phyloP scores from a whole-genome alignment of 2,797 vertebrate genomes.

The Dipus sagitta region DNA sequence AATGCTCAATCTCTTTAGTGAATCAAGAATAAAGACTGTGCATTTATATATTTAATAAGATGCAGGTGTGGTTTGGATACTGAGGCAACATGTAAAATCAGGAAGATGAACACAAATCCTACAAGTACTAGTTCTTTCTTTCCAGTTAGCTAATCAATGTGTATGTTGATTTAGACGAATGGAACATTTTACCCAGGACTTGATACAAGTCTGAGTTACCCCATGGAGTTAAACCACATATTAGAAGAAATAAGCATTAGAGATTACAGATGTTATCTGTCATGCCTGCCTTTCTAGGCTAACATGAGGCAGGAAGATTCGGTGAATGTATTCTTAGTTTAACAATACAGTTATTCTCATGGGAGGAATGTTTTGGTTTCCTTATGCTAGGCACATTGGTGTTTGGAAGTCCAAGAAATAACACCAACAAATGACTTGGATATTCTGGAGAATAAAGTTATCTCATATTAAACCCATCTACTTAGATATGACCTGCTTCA shows the following conservation, averaged over 20 bases:
- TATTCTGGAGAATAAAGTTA: slow-evolving; percentile 20
- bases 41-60: not conserved
- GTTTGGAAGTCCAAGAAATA: not conserved
- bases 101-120: not conserved
- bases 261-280: not conserved
- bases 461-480: slow-evolving; percentile 14
- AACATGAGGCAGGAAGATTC: not conserved
- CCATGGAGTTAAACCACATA: not conserved
- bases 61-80: not conserved
- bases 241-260: not conserved
- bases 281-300: not conserved
- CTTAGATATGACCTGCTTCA: not conserved
- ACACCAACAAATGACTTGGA: not conserved
- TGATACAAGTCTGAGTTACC: not conserved
- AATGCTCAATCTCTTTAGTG: not conserved
- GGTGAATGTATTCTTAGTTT: not conserved
- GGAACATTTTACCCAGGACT: not conserved
- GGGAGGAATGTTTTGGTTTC: not conserved
- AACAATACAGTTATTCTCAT: not conserved
- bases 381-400: not conserved
- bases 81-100: not conserved
- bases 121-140: not conserved
- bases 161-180: not conserved
- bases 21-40: not conserved
- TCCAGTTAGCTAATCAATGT: not conserved